Conservation (phyloP, 2,888 invertebrate genomes). For the Hyppa rectilinea region DNA sequence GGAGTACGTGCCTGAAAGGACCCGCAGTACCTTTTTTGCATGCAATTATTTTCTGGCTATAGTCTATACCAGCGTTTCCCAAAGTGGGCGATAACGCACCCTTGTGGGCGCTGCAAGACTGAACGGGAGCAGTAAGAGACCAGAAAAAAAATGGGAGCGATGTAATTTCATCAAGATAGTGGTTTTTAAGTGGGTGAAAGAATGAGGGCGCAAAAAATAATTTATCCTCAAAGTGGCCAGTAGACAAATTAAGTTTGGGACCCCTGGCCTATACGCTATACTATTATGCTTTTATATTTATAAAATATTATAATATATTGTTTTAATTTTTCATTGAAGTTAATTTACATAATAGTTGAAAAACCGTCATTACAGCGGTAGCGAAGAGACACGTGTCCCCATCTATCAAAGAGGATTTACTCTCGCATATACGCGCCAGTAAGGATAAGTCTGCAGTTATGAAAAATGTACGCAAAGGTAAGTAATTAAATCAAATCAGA, state of each 20-base stretch:
- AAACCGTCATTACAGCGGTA: conserved; percentile 35
- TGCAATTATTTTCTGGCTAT: background rate
- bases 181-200: too few species aligned
- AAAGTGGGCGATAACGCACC: too few species aligned
- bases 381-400: conserved; percentile 47
- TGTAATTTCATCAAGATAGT: too few species aligned
- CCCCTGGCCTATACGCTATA: background rate
- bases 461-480: conserved; percentile 50
- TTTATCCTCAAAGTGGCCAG: too few species aligned
- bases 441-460: conserved; percentile 34
- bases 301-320: background rate
- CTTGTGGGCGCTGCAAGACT: too few species aligned
- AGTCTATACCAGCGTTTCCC: too few species aligned
- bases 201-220: too few species aligned
- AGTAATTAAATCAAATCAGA: too few species aligned
- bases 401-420: conserved; percentile 44
- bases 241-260: too few species aligned
- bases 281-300: background rate
- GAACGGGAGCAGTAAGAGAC: too few species aligned
- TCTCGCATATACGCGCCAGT: conserved; percentile 10
- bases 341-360: background rate
- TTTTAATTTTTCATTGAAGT: background rate
- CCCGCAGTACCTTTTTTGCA: background rate
- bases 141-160: too few species aligned
- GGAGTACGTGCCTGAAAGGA: background rate